Evolutionary conservation across 37 sponge, comb jelly and placozoan species (phyloP).

Genomic region (Bolinopsis microptera): DNA sequence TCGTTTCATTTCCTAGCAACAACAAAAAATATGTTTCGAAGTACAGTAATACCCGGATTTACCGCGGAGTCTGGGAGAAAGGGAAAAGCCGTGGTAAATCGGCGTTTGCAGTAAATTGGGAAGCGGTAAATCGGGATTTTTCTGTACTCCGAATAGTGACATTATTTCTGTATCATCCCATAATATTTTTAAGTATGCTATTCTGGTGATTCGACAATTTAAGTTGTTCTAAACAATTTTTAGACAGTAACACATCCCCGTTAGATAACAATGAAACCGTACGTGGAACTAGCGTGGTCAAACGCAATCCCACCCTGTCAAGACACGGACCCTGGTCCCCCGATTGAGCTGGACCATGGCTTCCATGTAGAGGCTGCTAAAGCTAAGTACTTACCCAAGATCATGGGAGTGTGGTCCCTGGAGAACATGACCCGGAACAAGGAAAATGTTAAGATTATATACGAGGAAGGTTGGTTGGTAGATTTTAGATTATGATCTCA

Average conservation of each 20-base stretch:
- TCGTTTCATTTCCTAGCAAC: too few relatives aligned
- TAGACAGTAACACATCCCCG: not conserved
- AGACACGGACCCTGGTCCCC: not conserved
- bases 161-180: too few relatives aligned
- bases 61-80: too few relatives aligned
- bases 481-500: too few relatives aligned
- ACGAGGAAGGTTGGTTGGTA: constrained; percentile 19
- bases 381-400: not conserved
- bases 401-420: constrained; percentile 21
- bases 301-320: not conserved
- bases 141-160: too few relatives aligned
- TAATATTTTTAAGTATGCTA: too few relatives aligned
- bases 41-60: too few relatives aligned
- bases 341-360: not conserved
- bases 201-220: too few relatives aligned
- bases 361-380: not conserved
- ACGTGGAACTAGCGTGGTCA: constrained; percentile 21
- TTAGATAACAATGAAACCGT: constrained; percentile 28
- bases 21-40: too few relatives aligned
- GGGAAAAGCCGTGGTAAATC: too few relatives aligned
- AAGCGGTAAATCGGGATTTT: too few relatives aligned
- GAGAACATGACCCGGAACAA: constrained; percentile 7
- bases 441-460: constrained; percentile 2
- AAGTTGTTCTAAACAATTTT: not conserved
- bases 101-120: too few relatives aligned